Evolutionary conservation across 2,888 invertebrate genomes (phyloP).

Genomic region (Eilema depressum): DNA sequence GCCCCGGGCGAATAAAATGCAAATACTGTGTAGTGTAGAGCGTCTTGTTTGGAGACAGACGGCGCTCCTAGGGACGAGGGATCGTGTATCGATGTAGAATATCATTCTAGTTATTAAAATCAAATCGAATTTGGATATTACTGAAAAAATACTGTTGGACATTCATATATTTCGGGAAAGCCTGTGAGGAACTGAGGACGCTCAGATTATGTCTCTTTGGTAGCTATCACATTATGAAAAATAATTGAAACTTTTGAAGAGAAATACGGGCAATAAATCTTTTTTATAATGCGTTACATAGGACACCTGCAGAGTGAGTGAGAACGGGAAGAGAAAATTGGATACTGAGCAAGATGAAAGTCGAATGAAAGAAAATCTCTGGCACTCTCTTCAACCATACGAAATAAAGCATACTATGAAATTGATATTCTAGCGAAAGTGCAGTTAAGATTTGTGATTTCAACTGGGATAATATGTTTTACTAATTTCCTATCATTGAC

Average conservation of each 20-base stretch:
- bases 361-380: no score
- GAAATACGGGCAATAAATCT: no score
- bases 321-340: neutral
- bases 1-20: slow-evolving; percentile 81
- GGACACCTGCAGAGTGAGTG: neutral
- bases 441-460: no score
- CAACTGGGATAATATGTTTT: no score
- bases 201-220: no score
- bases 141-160: neutral
- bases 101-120: neutral
- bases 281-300: neutral
- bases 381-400: no score
- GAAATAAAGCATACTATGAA: no score
- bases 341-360: no score
- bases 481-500: neutral
- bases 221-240: no score
- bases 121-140: neutral
- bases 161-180: neutral
- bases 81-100: slow-evolving; percentile 28
- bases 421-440: no score
- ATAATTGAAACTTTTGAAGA: no score
- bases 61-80: slow-evolving; percentile 53
- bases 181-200: no score
- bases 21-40: slow-evolving; percentile 75
- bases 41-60: slow-evolving; percentile 54